A percentile compares a stretch with the other conserved stretches of the same genome.
These are phyloP conservation scores for Drosophila nasuta DNA, from an alignment of 1,140 invertebrate genomes.

Conservation along the genomic window DNA sequence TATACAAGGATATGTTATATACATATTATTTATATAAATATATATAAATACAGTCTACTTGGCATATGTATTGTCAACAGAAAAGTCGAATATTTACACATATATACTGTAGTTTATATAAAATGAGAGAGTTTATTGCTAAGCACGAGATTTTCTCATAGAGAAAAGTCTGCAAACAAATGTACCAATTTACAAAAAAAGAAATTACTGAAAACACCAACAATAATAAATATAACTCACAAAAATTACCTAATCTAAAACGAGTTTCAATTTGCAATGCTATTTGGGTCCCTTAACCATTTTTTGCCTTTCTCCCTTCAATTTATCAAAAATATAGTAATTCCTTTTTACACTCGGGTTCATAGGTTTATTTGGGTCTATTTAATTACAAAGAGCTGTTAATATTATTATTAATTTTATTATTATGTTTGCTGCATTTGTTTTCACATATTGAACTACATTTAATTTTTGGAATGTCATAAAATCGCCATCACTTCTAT, in stretches of 20 bases:
- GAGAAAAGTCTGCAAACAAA: conserved; percentile 59
- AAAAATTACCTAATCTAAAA: conserved; percentile 23
- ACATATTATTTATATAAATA: conserved; percentile 48
- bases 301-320: too few species aligned
- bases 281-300: background rate
- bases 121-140: conserved; percentile 46
- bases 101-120: conserved; percentile 53
- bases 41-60: conserved; percentile 31
- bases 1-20: conserved; percentile 48
- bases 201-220: conserved; percentile 38
- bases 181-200: conserved; percentile 47
- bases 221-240: conserved; percentile 55
- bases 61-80: conserved; percentile 38
- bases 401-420: conserved; percentile 22
- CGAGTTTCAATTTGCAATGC: conserved; percentile 6
- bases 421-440: conserved; percentile 23
- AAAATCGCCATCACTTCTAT: conserved; percentile 69
- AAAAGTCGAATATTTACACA: conserved; percentile 57
- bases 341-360: conserved; percentile 22
- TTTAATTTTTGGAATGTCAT: conserved; percentile 80
- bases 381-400: conserved; percentile 57
- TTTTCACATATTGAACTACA: conserved; percentile 62
- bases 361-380: conserved; percentile 44
- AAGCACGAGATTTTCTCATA: conserved; percentile 60
- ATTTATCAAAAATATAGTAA: background rate